Evolutionary conservation across 2,888 invertebrate species (phyloP).

Genomic region (Nysson spinosus): DNA sequence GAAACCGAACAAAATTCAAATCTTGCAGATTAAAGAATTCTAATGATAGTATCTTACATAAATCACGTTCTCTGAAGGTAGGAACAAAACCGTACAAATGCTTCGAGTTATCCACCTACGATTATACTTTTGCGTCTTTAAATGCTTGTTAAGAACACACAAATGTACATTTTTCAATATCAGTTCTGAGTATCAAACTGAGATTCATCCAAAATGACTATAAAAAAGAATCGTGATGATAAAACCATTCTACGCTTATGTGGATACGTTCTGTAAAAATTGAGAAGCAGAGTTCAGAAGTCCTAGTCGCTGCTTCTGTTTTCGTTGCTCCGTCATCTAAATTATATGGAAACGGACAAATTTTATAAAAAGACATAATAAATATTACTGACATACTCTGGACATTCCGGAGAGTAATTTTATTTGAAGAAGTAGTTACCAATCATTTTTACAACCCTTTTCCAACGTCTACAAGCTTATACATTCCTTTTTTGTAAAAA

Average conservation of each 20-base stretch:
- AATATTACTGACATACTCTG: too few species aligned
- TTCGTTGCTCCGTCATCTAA: slow-evolving; percentile 97
- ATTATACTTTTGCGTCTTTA: slow-evolving; percentile 48
- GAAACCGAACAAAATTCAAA: slow-evolving; percentile 7
- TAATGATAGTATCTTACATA: slow-evolving; percentile 5
- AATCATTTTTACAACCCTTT: too few species aligned
- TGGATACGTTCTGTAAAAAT: slow-evolving; percentile 80
- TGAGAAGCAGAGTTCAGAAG: slow-evolving; percentile 88
- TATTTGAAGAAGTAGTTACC: too few species aligned
- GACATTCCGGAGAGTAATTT: too few species aligned
- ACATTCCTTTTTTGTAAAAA: too few species aligned
- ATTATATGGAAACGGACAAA: too few species aligned
- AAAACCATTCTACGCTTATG: slow-evolving; percentile 58
- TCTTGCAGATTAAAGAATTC: not conserved
- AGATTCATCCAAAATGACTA: slow-evolving; percentile 54
- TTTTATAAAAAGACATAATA: slow-evolving; percentile 51
- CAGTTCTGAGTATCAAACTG: slow-evolving; percentile 56
- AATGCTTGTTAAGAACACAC: slow-evolving; percentile 55
- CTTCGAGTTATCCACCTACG: slow-evolving; percentile 31
- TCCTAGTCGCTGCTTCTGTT: slow-evolving; percentile 95
- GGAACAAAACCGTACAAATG: slow-evolving; percentile 64
- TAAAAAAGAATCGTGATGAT: slow-evolving; percentile 25
- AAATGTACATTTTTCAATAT: slow-evolving; percentile 44
- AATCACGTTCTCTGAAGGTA: slow-evolving; percentile 35
- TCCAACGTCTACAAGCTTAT: too few species aligned